Evolutionary conservation across 2,888 invertebrate genomes (phyloP).

Genomic region (Ganaspis brasiliensis): DNA sequence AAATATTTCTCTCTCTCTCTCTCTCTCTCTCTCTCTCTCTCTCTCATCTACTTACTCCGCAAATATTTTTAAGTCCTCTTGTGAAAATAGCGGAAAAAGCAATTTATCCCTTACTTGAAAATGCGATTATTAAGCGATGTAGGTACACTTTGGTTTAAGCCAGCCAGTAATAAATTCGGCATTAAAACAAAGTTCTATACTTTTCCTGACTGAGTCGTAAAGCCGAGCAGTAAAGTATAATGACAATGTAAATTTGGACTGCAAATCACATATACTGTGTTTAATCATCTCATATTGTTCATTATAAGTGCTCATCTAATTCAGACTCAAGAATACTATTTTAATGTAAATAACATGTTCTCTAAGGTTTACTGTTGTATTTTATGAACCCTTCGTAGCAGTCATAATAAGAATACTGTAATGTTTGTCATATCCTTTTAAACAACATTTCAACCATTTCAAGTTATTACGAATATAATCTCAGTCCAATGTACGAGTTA

Average conservation of each 20-base stretch:
- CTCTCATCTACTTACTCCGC: not conserved
- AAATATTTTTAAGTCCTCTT: not conserved
- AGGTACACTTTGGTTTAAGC: conserved; percentile 2
- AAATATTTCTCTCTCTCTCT: not conserved
- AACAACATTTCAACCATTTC: too few species aligned
- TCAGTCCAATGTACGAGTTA: too few species aligned
- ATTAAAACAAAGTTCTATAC: conserved; percentile 3
- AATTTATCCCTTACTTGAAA: conserved; percentile 9
- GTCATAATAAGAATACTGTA: too few species aligned
- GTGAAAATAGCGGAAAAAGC: not conserved
- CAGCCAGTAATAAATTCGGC: conserved; percentile 13
- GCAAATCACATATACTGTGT: not conserved
- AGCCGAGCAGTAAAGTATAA: conserved; percentile 9
- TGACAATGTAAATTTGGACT: conserved; percentile 21
- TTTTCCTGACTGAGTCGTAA: conserved; percentile 28
- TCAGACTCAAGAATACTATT: not conserved
- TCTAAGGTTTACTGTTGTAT: too few species aligned
- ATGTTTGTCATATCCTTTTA: too few species aligned
- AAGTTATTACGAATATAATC: too few species aligned
- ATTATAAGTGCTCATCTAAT: not conserved
- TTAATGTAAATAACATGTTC: too few species aligned
- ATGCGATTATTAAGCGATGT: conserved; percentile 6
- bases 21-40: not conserved
- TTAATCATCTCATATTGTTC: conserved; percentile 12
- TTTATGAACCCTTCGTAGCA: too few species aligned